Evolutionary conservation across 2,888 invertebrate genomes (phyloP).

Genomic region (Philereme transversata): DNA sequence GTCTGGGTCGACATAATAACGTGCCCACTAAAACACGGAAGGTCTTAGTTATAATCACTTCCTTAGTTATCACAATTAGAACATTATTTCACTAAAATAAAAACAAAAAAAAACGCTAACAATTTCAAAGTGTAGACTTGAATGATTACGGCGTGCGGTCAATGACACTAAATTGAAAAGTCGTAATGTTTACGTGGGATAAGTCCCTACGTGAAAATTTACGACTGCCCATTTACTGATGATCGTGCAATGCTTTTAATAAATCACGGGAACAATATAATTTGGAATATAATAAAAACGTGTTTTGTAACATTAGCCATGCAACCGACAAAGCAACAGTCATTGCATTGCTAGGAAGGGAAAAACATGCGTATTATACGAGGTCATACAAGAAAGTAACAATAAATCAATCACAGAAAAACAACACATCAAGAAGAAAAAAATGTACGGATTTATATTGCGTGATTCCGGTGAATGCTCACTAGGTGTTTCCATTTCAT

Average conservation of each 20-base stretch:
- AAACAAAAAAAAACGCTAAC: slow-evolving; percentile 19
- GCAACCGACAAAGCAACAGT: slow-evolving; percentile 73
- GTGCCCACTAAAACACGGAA: slow-evolving; percentile 19
- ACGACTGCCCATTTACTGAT: slow-evolving; percentile 69
- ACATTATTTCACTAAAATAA: neutral
- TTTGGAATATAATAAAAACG: slow-evolving; percentile 60
- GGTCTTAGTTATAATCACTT: too few species aligned
- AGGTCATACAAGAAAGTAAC: slow-evolving; percentile 58
- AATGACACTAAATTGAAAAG: slow-evolving; percentile 46
- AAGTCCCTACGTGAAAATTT: slow-evolving; percentile 37
- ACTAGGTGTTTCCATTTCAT: slow-evolving; percentile 47
- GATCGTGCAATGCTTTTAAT: slow-evolving; percentile 66
- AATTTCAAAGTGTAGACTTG: slow-evolving; percentile 76
- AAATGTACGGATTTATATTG: slow-evolving; percentile 43
- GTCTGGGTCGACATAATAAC: too few species aligned
- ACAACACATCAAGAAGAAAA: slow-evolving; percentile 54
- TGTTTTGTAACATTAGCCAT: slow-evolving; percentile 71
- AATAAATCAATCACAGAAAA: slow-evolving; percentile 57
- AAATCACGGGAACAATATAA: slow-evolving; percentile 51
- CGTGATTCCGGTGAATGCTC: slow-evolving; percentile 49
- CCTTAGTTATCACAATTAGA: too few species aligned
- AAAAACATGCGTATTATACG: slow-evolving; percentile 78
- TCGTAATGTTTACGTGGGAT: slow-evolving; percentile 34
- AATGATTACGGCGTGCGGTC: slow-evolving; percentile 71
- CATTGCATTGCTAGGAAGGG: slow-evolving; percentile 52